Evolutionary conservation across 2,797 vertebrate genomes (phyloP), one percentile per base, ranked within the genome.

Genomic region (Dicrostonyx torquatus): DNA sequence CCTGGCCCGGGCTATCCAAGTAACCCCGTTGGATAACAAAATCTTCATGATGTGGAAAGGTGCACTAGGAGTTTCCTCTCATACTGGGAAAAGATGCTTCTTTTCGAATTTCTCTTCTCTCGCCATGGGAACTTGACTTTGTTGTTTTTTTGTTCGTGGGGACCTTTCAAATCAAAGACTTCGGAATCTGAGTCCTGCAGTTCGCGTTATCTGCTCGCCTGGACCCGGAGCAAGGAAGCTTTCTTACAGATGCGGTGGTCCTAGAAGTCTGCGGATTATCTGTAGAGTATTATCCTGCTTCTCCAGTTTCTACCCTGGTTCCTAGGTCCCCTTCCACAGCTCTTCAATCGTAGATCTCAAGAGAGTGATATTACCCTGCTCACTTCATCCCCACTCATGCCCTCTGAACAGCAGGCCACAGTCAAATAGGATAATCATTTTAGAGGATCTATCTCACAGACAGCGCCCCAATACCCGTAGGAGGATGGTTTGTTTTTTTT

Each of bases 131-230:
- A 86, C 84, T 94, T 60, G 73, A 96, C 83, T 93, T 75, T 48
- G 45, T 37, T n/a, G n/a, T 94, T 93, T 95, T 96, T 97, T 97
- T 97, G 96, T 97, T 95, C 96, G 87, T 26, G 3, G 80, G 37
- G 31, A 45, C 70, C 72, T 89, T 96, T 91, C 93, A 94, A 87
- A 94, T 70, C 89, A 83, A 89, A 93, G 85, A 95, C 75, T 45
- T 95, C 22, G 37, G 50, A 68, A 66, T 84, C 84, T 31, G 78
- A 95, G 79, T 83, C 64, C 72, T 6, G 18, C 34, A 10, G 75
- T 40, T 83, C 26, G 50, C 24, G 40, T 62, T 62, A 22, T 78
- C 68, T 87, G 68, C 87, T 91, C 18, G 29, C 86, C 8, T 2
- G 20, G 72, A 70, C 43, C 3, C 22, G 2, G 53, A 77, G 90